These are phyloP conservation scores for Halichoerus grypus DNA, from an alignment of 2,113 vertebrate species.

Conservation along the genomic window DNA sequence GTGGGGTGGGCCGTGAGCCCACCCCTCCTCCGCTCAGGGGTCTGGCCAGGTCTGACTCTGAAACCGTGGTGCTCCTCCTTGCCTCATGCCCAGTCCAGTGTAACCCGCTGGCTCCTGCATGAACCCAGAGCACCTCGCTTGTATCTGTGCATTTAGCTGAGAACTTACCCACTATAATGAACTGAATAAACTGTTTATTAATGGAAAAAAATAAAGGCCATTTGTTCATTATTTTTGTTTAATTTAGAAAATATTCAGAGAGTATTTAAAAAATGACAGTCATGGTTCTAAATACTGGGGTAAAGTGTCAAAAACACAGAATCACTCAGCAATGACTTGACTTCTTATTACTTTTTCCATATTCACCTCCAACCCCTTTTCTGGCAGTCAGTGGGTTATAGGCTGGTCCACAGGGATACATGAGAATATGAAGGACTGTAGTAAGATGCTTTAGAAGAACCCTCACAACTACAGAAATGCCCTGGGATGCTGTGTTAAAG, in stretches of 20 bases:
- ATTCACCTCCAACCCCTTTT: neutral
- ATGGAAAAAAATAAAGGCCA: neutral
- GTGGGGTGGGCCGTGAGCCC: neutral
- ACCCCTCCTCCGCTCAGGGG: neutral
- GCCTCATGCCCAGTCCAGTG: neutral
- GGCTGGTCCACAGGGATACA: neutral
- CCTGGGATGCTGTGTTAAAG: neutral
- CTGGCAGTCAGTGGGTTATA: neutral
- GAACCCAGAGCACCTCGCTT: conserved; percentile 64
- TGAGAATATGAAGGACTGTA: neutral
- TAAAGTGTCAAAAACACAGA: neutral
- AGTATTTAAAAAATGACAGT: neutral
- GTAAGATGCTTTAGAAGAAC: neutral
- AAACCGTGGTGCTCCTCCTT: conserved; percentile 51
- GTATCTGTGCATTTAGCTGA: conserved; percentile 59
- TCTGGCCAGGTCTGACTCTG: neutral
- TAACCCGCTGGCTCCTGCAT: neutral
- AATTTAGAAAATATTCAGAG: neutral
- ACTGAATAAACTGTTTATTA: conserved; percentile 78
- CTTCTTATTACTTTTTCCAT: neutral
- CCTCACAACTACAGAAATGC: neutral
- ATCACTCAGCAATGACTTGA: neutral
- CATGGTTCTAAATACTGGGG: neutral
- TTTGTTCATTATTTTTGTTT: neutral
- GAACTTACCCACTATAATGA: neutral